Percentiles rank a stretch among this genome's conserved stretches.
Evolutionary conservation across 2,113 vertebrate species (phyloP).

Genomic region (Aptenodytes forsteri): DNA sequence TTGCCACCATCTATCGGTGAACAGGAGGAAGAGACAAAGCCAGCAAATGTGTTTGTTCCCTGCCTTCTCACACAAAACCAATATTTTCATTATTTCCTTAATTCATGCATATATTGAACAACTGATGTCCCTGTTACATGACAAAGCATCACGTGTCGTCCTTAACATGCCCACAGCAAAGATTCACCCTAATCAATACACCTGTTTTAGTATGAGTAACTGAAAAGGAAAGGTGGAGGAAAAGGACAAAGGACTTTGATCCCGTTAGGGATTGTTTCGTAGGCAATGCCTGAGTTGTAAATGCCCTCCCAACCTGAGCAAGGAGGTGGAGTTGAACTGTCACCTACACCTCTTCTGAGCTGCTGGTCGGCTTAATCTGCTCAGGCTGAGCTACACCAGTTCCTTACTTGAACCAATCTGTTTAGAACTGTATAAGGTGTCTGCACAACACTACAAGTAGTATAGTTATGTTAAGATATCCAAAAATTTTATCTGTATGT

Average conservation of each 20-base stretch:
- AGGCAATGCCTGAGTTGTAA: background rate
- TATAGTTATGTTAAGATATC: background rate
- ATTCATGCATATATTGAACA: background rate
- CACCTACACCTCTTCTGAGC: fast-evolving
- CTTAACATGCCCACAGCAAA: background rate
- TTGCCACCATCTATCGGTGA: conserved; percentile 46
- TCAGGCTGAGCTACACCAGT: background rate
- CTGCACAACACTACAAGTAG: background rate
- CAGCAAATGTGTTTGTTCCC: background rate
- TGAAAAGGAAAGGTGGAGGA: background rate
- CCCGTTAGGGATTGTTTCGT: background rate
- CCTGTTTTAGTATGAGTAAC: background rate
- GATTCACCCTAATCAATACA: background rate
- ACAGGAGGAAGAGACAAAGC: background rate
- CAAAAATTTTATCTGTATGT: background rate
- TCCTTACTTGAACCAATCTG: background rate
- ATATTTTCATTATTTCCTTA: background rate
- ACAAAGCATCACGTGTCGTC: background rate
- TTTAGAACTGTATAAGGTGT: background rate
- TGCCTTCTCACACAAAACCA: background rate
- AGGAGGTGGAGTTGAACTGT: background rate
- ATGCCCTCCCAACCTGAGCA: background rate
- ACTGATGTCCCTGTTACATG: background rate
- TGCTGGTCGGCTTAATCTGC: fast-evolving
- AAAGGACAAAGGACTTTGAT: background rate